Base-by-base conservation (phyloP, 2,797 vertebrate species). In the Cynodonichthys magdalenae region DNA sequence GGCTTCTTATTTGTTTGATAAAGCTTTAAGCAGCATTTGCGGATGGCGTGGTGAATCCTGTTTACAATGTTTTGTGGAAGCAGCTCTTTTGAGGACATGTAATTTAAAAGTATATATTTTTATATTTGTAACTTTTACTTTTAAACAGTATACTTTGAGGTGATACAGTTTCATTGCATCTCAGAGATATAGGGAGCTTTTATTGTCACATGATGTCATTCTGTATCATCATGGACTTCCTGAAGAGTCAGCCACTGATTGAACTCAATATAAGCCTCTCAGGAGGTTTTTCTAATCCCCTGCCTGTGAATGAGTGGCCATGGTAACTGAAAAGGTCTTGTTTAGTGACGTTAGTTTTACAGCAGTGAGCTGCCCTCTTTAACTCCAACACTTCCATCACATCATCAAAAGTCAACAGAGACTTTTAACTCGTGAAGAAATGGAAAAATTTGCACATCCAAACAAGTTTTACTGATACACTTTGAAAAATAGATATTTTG, bases 201-300 rank as follows among this genome's bases (percentile, higher is more conserved):
- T 24, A 24, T 77, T 70, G 69, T 66, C 44, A 27, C 59, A 80
- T 83, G 81, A 88, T 52, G 46, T 87, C 84, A 84, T 36, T 59
- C 47, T 66, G 34, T 60, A 0, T 84, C 72, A 79, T 50, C 45
- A 11, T 24, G 15, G 54, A 68, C 69, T 72, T 85, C 57, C 41
- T 68, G 79, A 47, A 71, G 81, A 49, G 71, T 47, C 50, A 71
- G 71, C 66, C 63, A 70, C 61, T 75, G 76, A 80, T 84, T 70
- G 80, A 42, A 54, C 75, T 89, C 72, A 51, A 17, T 69, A 51
- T 79, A 81, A 89, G 69, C 82, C 81, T 83, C 81, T 83, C 64
- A 67, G 68, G 69, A 61, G 47, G 47, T 47, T 24, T 52, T 50
- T 63, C 75, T 65, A n/a, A n/a, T 45, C 17, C 74, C 67, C 68